A percentile compares a stretch with the other conserved stretches of the same genome.
Evolutionary conservation across 2,888 invertebrate species (phyloP).

Genomic region (Agrypnus murinus): DNA sequence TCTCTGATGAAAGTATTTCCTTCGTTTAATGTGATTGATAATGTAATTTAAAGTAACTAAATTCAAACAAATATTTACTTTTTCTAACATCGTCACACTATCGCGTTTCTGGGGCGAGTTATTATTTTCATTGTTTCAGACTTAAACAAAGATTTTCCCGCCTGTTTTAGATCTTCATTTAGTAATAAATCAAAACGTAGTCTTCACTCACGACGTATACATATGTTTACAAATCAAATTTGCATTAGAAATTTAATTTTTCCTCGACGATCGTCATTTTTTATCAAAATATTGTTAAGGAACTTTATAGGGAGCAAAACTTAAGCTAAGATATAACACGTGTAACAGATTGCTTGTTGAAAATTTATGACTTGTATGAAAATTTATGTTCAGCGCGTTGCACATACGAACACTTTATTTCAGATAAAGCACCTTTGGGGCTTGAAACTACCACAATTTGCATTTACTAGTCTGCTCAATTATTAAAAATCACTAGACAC

Average conservation of each 20-base stretch:
- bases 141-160: no score
- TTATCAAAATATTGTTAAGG: constrained; percentile 29
- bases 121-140: no score
- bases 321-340: constrained; percentile 40
- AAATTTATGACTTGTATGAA: constrained; percentile 44
- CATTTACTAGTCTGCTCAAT: constrained; percentile 21
- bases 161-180: no score
- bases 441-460: constrained; percentile 21
- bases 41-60: no score
- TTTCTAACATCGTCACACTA: no score
- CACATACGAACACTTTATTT: constrained; percentile 40
- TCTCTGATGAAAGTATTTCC: no score
- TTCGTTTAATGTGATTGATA: no score
- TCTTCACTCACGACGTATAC: no score
- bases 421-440: constrained; percentile 26
- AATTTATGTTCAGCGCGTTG: constrained; percentile 35
- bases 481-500: constrained; percentile 21
- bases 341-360: constrained; percentile 43
- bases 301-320: constrained; percentile 36
- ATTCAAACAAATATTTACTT: no score
- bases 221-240: no score
- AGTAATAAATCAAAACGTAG: no score
- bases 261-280: constrained; percentile 20
- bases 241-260: background rate
- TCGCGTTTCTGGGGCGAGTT: no score